Evolutionary conservation across 2,113 vertebrate species (phyloP).

Genomic region (Sterna hirundo): DNA sequence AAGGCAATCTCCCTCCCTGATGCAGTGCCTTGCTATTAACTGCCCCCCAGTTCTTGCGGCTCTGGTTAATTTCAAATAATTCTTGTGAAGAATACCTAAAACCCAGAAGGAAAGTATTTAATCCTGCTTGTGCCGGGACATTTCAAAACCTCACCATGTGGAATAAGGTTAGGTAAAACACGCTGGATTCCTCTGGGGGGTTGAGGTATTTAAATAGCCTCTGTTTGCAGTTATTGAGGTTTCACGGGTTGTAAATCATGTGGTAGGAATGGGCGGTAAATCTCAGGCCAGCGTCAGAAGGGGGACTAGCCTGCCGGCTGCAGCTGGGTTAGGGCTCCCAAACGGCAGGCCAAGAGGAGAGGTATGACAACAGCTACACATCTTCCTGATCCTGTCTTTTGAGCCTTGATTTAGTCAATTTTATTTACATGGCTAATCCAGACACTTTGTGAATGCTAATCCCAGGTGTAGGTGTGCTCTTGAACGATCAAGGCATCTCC

Average conservation of each 20-base stretch:
- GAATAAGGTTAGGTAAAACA: background rate
- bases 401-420: background rate
- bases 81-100: background rate
- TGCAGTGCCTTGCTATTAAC: background rate
- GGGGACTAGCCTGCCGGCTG: background rate
- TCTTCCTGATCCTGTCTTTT: background rate
- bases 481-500: background rate
- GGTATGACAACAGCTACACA: accelerated
- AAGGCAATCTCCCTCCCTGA: background rate
- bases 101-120: background rate
- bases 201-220: background rate
- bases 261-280: background rate
- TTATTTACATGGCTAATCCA: background rate
- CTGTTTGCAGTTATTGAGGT: background rate
- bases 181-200: background rate
- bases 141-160: background rate
- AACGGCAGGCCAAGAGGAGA: background rate
- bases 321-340: background rate
- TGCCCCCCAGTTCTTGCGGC: background rate
- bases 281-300: background rate
- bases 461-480: background rate
- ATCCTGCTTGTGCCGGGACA: background rate
- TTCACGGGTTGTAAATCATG: background rate
- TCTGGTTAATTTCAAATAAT: background rate
- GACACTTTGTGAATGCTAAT: background rate